Conservation (phyloP, 2,888 invertebrate genomes). For the Schizaphis graminum region DNA sequence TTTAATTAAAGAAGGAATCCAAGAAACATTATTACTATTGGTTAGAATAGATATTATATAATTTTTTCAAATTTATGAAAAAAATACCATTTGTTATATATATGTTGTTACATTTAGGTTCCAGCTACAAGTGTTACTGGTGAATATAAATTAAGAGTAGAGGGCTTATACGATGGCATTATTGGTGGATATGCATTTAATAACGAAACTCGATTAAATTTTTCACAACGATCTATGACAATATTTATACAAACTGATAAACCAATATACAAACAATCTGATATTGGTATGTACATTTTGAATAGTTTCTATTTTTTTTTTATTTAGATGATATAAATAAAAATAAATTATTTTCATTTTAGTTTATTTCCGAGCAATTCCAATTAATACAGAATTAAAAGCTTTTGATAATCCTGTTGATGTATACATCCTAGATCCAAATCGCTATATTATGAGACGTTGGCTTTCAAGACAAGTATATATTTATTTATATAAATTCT, state of each 20-base stretch:
- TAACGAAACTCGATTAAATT: constrained; percentile 87
- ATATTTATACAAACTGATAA: constrained; percentile 96
- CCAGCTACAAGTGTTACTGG: constrained; percentile 88
- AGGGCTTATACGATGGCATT: constrained; percentile 83
- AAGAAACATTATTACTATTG: constrained; percentile 90
- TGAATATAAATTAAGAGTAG: constrained; percentile 85
- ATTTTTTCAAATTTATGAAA: neutral
- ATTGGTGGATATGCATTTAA: constrained; percentile 89
- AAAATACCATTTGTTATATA: neutral
- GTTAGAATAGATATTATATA: constrained; percentile 73
- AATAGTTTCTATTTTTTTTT: neutral
- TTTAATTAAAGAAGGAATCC: constrained; percentile 86
- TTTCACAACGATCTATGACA: constrained; percentile 92
- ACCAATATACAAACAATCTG: constrained; percentile 94
- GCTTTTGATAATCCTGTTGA: constrained; percentile 93
- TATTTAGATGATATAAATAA: neutral
- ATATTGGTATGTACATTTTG: constrained; percentile 76
- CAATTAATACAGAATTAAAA: constrained; percentile 91
- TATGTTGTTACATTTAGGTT: constrained; percentile 73
- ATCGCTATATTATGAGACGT: constrained; percentile 87
- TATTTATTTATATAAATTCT: constrained; percentile 33
- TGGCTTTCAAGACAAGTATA: constrained; percentile 90
- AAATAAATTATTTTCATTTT: constrained; percentile 70
- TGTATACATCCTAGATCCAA: constrained; percentile 92
- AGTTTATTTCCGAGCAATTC: constrained; percentile 91